Conservation (phyloP, 2,113 vertebrate species). For the Parotia lawesii region DNA sequence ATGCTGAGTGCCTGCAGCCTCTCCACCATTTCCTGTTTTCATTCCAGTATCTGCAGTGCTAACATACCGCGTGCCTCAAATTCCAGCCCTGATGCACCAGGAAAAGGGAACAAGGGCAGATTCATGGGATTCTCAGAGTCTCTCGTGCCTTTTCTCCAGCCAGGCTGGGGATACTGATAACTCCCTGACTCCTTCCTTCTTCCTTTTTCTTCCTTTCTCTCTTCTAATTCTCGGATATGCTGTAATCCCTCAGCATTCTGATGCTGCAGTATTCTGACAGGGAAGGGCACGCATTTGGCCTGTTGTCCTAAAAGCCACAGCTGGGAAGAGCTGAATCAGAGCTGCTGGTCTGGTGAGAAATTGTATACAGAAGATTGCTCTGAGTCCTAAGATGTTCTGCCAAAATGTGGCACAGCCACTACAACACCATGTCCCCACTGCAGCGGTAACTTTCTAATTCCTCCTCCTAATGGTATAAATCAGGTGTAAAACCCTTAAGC, state of each 20-base stretch:
- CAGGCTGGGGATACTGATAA: neutral
- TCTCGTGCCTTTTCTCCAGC: neutral
- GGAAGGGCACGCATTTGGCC: neutral
- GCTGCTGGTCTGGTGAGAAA: neutral
- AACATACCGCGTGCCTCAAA: neutral
- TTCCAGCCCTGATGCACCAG: constrained; percentile 14
- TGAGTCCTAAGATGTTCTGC: neutral
- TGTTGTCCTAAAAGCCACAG: neutral
- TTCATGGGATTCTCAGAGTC: neutral
- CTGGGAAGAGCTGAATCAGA: neutral
- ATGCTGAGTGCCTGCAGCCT: neutral
- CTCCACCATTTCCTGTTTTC: constrained; percentile 30
- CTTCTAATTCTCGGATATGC: neutral
- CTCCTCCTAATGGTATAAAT: neutral
- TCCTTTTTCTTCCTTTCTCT: neutral
- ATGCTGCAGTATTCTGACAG: neutral
- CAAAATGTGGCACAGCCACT: neutral
- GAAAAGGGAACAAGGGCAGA: constrained; percentile 18
- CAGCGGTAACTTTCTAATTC: neutral
- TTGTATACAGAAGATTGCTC: neutral
- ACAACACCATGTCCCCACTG: neutral
- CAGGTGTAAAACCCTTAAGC: neutral
- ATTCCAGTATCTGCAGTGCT: constrained; percentile 30
- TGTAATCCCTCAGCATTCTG: neutral
- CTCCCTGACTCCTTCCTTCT: neutral